These are phyloP conservation scores for Diloba caeruleocephala DNA, from an alignment of 2,888 invertebrate species.

Conservation along the genomic window DNA sequence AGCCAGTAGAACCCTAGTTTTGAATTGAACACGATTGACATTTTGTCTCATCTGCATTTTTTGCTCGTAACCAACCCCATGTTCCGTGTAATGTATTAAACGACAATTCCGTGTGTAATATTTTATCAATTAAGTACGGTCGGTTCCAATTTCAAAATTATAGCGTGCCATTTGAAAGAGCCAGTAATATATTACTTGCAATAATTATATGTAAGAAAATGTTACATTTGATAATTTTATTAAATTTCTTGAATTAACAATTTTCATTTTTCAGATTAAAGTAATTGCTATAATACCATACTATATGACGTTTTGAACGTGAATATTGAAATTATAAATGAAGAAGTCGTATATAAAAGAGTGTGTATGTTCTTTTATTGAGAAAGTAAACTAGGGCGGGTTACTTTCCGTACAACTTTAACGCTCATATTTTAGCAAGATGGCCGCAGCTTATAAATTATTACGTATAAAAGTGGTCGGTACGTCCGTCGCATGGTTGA, in stretches of 20 bases:
- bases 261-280: slow-evolving; percentile 43
- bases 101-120: slow-evolving; percentile 77
- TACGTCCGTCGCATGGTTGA: slow-evolving; percentile 51
- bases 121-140: slow-evolving; percentile 85
- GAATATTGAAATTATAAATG: slow-evolving; percentile 1
- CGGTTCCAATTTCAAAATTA: slow-evolving; percentile 78
- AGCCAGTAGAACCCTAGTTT: slow-evolving; percentile 65
- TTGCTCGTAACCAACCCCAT: slow-evolving; percentile 76
- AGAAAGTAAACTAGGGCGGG: slow-evolving; percentile 52
- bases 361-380: slow-evolving; percentile 21
- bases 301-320: background rate
- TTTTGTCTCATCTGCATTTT: slow-evolving; percentile 85
- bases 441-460: slow-evolving; percentile 59
- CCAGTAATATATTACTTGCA: slow-evolving; percentile 72
- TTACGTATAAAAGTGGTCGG: slow-evolving; percentile 57
- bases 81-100: slow-evolving; percentile 84
- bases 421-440: slow-evolving; percentile 53
- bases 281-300: slow-evolving; percentile 16
- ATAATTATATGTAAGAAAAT: slow-evolving; percentile 75
- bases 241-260: slow-evolving; percentile 64
- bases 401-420: slow-evolving; percentile 42
- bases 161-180: slow-evolving; percentile 72
- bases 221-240: slow-evolving; percentile 66
- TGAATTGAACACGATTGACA: slow-evolving; percentile 78
- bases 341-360: slow-evolving; percentile 3